Evolutionary conservation across 2,888 invertebrate genomes (phyloP), one percentile per base, ranked within the genome.

Genomic region (Lathronympha strigana): DNA sequence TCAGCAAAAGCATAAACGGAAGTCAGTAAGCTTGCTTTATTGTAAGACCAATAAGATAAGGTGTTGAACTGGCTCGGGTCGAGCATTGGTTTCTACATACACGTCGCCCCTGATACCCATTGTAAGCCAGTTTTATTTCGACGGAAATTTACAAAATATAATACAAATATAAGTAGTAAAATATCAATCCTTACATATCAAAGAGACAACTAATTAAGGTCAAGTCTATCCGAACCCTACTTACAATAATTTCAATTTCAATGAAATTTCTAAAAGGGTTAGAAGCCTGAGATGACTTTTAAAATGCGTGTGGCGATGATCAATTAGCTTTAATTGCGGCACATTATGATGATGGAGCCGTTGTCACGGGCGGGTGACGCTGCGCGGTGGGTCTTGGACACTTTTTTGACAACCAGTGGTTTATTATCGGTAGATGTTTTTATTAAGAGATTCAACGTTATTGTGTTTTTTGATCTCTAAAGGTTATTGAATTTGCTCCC

Each of bases 261-360:
- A 66, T 63, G 28, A 55, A 33, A 55, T 58, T 45, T 55, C 9
- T 40, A 70, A 75, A 72, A 71, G 68, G 68, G 63, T 62, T 51
- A 67, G 60, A 33, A 57, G 60, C 6, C 47, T 55, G 54, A 53
- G 71, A 77, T 77, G 78, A 76, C 74, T 79, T 74, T 75, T 66
- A 68, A 70, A 76, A 78, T 77, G 76, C 71, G 73, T 75, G 72
- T 76, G 74, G 72, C 78, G 79, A 76, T 76, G 80, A 83, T 77
- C 71, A 74, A 83, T 82, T 80, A 72, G 69, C 66, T 74, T 76
- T 77, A 80, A 81, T 82, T 81, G 76, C 72, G 31, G 53, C 13
- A 60, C 47, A 54, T 61, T 54, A 66, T 61, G 40, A 63, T 40
- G 63, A 49, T 66, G 40, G 23, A 61, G 47, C 33, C 38, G 58